Evolutionary conservation across 2,888 invertebrate species (phyloP), one percentile per base, ranked within the genome.

Genomic region (Polyploca ridens): DNA sequence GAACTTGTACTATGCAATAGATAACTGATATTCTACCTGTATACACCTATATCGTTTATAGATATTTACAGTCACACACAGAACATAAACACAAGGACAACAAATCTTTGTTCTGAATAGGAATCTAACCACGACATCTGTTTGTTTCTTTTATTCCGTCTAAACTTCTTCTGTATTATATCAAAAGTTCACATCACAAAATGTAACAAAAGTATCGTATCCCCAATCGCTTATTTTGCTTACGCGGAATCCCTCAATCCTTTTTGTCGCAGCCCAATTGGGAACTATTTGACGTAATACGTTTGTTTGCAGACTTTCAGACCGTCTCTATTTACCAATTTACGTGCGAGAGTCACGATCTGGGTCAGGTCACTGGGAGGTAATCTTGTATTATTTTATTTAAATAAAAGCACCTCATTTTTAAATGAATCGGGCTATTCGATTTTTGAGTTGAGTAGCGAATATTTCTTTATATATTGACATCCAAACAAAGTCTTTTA

Each of bases 191-290:
- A 54, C 13, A 59, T 44, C 16, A 41, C 11, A 10, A 38, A 16
- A 44, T 49, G 49, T 49, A 49, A 13, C 41, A 61, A 33, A 13
- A 8, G 14, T 59, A 58, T 35, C 33, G 46, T 62, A 63, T 64
- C 38, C 71, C 61, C 35, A 14, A 41, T 16, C 59, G 14, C 33
- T 78, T 76, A 77, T 74, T 77, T 74, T 72, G 69, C 80, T 74
- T 70, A 73, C 73, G 69, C 69, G 64, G 72, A 79, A 76, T 19
- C 54, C 73, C 78, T 76, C 79, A 77, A 82, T 84, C 80, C 77
- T 74, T 80, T 82, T 84, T 83, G 79, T 73, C 73, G 70, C 73
- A 71, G 72, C 75, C 78, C 79, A 76, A 82, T 86, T 82, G 74
- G 78, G 78, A 76, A 79, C 81, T 85, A 83, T 85, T 82, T 79